Conservation (phyloP, 1,140 invertebrate genomes). For the Leptonema lineaticorne region DNA sequence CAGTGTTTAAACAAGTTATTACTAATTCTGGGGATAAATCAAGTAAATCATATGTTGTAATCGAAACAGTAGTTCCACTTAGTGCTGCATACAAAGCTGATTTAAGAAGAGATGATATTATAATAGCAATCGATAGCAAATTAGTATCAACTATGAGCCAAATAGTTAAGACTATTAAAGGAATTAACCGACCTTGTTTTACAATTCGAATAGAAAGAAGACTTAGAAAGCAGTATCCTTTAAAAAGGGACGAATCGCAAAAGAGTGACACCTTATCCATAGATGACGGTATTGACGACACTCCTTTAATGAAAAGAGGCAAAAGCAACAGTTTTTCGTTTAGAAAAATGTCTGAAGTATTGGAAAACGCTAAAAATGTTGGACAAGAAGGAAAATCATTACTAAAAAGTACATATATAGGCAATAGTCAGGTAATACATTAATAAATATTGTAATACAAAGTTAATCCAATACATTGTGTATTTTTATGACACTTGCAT, state of each 20-base stretch:
- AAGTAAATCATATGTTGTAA: slow-evolving; percentile 57
- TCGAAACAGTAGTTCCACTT: slow-evolving; percentile 74
- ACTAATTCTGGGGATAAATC: slow-evolving; percentile 41
- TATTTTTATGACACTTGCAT: not conserved
- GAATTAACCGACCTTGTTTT: slow-evolving; percentile 52
- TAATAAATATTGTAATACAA: not conserved
- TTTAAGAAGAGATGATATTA: slow-evolving; percentile 73
- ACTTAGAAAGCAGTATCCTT: slow-evolving; percentile 35
- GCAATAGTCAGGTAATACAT: slow-evolving; percentile 29
- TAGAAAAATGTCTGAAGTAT: slow-evolving; percentile 52
- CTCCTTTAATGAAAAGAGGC: slow-evolving; percentile 41
- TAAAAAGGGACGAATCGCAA: slow-evolving; percentile 28
- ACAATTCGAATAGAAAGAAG: slow-evolving; percentile 62
- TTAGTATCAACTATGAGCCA: slow-evolving; percentile 72
- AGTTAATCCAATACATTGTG: not conserved
- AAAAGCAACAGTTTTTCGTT: slow-evolving; percentile 53
- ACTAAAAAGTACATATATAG: slow-evolving; percentile 21
- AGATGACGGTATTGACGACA: slow-evolving; percentile 41
- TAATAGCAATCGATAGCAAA: slow-evolving; percentile 80
- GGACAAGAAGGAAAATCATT: slow-evolving; percentile 34
- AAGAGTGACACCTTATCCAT: slow-evolving; percentile 43
- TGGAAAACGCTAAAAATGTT: slow-evolving; percentile 51
- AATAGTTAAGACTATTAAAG: slow-evolving; percentile 63
- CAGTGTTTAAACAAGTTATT: slow-evolving; percentile 68
- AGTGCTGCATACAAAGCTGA: slow-evolving; percentile 76